Percentiles rank a stretch among this genome's conserved stretches.
Evolutionary conservation across 2,797 vertebrate species (phyloP).

Genomic region (Typhlichthys subterraneus): DNA sequence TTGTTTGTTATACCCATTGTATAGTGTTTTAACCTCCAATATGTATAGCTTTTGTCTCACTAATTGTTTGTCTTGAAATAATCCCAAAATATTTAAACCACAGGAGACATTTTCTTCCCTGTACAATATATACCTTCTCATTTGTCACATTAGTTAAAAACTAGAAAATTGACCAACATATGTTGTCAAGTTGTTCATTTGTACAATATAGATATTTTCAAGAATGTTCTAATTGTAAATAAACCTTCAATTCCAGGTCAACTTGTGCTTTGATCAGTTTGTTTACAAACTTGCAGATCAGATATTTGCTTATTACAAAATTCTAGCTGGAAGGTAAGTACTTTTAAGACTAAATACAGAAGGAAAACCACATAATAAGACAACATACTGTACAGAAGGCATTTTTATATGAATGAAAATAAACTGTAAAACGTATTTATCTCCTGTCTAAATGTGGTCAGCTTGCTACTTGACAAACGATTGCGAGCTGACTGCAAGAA

Average conservation of each 20-base stretch:
- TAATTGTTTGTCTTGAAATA: too few species aligned
- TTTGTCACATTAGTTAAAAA: not conserved
- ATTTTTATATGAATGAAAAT: too few species aligned
- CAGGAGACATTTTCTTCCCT: too few species aligned
- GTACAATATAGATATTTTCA: too few species aligned
- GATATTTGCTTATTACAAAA: conserved; percentile 97
- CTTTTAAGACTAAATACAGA: too few species aligned
- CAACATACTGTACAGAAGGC: too few species aligned
- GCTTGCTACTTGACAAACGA: conserved; percentile 93
- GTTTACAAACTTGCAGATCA: conserved; percentile 98
- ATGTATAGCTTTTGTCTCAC: too few species aligned
- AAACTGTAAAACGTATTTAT: not conserved
- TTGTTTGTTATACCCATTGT: too few species aligned
- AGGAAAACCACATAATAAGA: too few species aligned
- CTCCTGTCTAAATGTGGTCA: conserved; percentile 41
- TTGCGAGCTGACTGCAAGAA: conserved; percentile 93
- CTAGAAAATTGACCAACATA: not conserved
- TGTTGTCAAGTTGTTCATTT: too few species aligned
- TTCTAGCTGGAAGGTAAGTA: conserved; percentile 92
- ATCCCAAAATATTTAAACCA: too few species aligned
- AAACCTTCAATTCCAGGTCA: conserved; percentile 80
- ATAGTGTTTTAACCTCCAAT: too few species aligned
- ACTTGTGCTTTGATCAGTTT: conserved; percentile 98
- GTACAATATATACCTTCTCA: not conserved
- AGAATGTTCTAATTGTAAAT: not conserved